phyloP scores from a whole-genome alignment of 2,797 vertebrate genomes.

The Eulemur rubriventer region DNA sequence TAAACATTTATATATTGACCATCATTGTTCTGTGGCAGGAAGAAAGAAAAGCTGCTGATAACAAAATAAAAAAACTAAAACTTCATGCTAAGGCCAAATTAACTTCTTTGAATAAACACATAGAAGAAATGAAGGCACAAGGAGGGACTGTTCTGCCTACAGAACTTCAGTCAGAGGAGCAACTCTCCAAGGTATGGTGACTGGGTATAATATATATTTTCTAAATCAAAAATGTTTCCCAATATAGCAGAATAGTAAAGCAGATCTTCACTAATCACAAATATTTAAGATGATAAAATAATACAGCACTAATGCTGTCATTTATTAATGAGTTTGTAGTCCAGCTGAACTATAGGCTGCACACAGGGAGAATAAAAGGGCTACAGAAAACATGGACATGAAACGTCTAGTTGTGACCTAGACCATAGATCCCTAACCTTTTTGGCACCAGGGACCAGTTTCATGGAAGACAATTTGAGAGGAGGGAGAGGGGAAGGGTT shows the following conservation, averaged over 20 bases:
- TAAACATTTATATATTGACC: not conserved
- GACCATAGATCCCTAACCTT: not conserved
- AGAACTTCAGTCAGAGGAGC: conserved; percentile 75
- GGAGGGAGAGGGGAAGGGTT: too few relatives aligned
- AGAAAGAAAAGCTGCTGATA: conserved; percentile 92
- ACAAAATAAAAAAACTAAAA: conserved; percentile 94
- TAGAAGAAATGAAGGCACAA: conserved; percentile 90
- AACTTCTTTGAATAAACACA: conserved; percentile 92
- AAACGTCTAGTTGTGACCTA: not conserved
- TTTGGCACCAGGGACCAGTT: too few relatives aligned
- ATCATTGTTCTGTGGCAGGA: conserved; percentile 84
- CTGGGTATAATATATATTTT: not conserved
- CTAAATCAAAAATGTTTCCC: not conserved
- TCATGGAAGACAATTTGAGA: too few relatives aligned
- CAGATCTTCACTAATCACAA: not conserved
- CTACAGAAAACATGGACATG: not conserved
- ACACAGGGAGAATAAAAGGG: not conserved
- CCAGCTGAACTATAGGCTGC: not conserved
- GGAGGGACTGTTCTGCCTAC: conserved; percentile 6
- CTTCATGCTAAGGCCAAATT: conserved; percentile 96
- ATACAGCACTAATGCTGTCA: not conserved
- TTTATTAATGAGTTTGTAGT: not conserved
- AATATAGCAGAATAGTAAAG: not conserved
- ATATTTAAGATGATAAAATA: not conserved
- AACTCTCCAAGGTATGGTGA: conserved; percentile 69